Evolutionary conservation across 2,888 invertebrate species (phyloP).

Genomic region (Xestia sexstrigata): DNA sequence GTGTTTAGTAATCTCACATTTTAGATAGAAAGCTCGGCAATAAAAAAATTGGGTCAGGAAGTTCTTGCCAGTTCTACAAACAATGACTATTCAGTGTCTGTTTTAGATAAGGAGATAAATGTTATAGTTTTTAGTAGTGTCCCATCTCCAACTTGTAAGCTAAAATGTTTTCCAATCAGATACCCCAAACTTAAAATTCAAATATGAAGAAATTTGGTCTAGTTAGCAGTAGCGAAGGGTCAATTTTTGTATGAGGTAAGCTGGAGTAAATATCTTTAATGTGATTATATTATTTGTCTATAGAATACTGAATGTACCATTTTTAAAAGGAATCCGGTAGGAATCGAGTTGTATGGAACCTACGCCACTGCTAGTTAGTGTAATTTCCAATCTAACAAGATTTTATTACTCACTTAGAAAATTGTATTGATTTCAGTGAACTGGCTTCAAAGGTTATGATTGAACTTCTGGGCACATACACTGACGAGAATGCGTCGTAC

Average conservation of each 20-base stretch:
- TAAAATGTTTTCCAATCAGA: background rate
- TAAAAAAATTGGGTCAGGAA: background rate
- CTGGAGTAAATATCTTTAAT: no score
- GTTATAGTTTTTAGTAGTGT: no score
- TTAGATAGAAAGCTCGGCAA: background rate
- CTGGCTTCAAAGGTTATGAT: conserved; percentile 99
- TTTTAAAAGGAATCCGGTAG: no score
- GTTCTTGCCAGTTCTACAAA: background rate
- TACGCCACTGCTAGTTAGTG: no score
- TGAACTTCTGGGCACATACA: conserved; percentile 98
- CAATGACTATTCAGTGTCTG: background rate
- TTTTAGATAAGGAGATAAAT: background rate
- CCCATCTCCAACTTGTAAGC: background rate
- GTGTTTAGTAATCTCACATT: background rate
- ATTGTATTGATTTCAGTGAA: conserved; percentile 91
- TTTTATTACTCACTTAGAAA: background rate
- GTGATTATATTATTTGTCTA: no score
- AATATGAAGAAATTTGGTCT: background rate
- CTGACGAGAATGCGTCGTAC: conserved; percentile 98
- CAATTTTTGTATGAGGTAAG: no score
- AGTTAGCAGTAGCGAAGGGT: no score
- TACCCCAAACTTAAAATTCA: background rate
- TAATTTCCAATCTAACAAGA: background rate
- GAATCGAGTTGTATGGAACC: no score
- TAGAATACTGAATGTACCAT: no score